These are phyloP conservation scores for Gisinianus flammeolus DNA, from an alignment of 2,888 invertebrate species.

Conservation along the genomic window DNA sequence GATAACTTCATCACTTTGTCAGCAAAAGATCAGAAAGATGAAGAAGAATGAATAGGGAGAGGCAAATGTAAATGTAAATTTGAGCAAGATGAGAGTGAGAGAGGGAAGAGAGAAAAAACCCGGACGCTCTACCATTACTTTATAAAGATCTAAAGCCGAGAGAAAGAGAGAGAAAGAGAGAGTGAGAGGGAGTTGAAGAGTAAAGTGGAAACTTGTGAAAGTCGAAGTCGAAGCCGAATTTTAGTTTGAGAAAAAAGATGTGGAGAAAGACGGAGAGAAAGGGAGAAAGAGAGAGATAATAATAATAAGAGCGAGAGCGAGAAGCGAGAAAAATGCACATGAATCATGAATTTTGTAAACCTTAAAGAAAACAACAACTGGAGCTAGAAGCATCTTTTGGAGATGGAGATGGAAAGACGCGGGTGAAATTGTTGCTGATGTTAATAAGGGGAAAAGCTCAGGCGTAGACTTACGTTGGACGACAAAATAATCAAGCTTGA, in stretches of 20 bases:
- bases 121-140: background rate
- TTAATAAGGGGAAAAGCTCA: conserved; percentile 24
- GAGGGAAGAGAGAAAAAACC: background rate
- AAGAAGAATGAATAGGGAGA: too few species aligned
- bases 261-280: background rate
- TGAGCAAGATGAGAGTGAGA: background rate
- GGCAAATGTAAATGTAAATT: background rate
- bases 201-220: background rate
- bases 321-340: background rate
- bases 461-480: background rate
- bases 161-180: background rate
- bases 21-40: too few species aligned
- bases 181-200: background rate
- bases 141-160: background rate
- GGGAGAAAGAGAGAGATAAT: background rate
- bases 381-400: too few species aligned
- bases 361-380: too few species aligned
- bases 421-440: conserved; percentile 11
- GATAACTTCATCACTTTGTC: background rate
- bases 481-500: conserved; percentile 22
- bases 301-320: background rate
- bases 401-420: conserved; percentile 5
- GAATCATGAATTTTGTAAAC: too few species aligned
- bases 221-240: background rate
- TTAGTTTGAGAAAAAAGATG: background rate